These are phyloP conservation scores for Drosophila tristis DNA, from an alignment of 1,140 invertebrate species.

Conservation along the genomic window DNA sequence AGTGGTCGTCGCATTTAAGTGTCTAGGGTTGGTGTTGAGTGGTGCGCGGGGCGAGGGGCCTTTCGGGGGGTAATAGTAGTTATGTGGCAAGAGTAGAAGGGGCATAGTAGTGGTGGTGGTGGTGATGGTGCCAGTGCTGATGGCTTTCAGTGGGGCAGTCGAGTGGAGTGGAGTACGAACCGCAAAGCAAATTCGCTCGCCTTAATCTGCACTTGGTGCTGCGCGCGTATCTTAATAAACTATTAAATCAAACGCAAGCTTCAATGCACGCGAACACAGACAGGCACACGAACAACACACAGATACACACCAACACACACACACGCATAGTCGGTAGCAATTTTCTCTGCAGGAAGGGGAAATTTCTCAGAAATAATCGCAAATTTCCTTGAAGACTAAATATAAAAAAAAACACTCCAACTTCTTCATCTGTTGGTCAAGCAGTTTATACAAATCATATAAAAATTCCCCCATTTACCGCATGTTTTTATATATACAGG, in stretches of 20 bases:
- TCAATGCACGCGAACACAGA: slow-evolving; percentile 66
- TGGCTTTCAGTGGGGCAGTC: not conserved
- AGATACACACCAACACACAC: slow-evolving; percentile 7
- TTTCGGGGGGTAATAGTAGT: slow-evolving; percentile 12
- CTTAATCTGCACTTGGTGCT: slow-evolving; percentile 76
- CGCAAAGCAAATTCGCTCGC: slow-evolving; percentile 66
- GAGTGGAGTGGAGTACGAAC: slow-evolving; percentile 18
- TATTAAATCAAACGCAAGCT: slow-evolving; percentile 81
- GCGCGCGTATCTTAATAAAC: slow-evolving; percentile 79
- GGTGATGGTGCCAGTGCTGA: no score
- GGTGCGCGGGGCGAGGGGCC: no score
- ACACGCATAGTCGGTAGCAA: slow-evolving; percentile 3
- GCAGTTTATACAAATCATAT: no score
- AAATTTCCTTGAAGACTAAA: no score
- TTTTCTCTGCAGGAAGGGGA: not conserved
- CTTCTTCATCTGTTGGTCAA: no score
- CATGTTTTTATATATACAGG: no score
- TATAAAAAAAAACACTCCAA: no score
- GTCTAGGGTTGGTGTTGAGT: slow-evolving; percentile 26
- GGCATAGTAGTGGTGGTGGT: slow-evolving; percentile 11
- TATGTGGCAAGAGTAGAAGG: not conserved
- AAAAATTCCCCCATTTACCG: no score
- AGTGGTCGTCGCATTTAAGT: slow-evolving; percentile 80
- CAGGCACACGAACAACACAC: slow-evolving; percentile 36
- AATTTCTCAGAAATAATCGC: not conserved